phyloP scores from a whole-genome alignment of 2,888 invertebrate genomes.

The Epinotia ramella region DNA sequence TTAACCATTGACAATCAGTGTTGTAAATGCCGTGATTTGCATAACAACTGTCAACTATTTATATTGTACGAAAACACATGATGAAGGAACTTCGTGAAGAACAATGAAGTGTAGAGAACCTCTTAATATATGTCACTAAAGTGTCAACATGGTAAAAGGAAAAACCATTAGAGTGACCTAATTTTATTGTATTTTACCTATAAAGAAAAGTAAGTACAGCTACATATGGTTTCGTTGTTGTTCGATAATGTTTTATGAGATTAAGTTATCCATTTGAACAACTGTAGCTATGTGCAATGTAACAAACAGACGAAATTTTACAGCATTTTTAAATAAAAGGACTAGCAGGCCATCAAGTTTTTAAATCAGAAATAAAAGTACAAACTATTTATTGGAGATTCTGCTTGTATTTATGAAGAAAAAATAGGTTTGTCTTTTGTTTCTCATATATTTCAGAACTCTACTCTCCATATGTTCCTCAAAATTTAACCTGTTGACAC shows the following conservation, averaged over 20 bases:
- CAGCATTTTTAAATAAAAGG: too few species aligned
- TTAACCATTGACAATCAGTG: neutral
- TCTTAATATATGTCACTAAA: neutral
- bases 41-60: neutral
- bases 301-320: too few species aligned
- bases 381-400: too few species aligned
- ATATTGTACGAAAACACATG: neutral
- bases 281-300: neutral
- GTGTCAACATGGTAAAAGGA: neutral
- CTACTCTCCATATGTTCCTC: neutral
- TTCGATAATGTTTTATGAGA: neutral
- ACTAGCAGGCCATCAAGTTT: neutral
- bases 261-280: neutral
- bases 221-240: neutral
- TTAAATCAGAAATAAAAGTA: neutral
- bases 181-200: neutral
- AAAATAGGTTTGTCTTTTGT: too few species aligned
- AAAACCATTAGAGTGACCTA: constrained; percentile 15
- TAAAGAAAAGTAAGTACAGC: neutral
- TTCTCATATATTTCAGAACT: too few species aligned
- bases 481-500: neutral
- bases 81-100: neutral
- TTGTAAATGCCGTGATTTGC: neutral
- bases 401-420: too few species aligned
- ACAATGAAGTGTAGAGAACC: neutral